Conservation (phyloP, 2,113 vertebrate genomes). For the Gulo gulo region DNA sequence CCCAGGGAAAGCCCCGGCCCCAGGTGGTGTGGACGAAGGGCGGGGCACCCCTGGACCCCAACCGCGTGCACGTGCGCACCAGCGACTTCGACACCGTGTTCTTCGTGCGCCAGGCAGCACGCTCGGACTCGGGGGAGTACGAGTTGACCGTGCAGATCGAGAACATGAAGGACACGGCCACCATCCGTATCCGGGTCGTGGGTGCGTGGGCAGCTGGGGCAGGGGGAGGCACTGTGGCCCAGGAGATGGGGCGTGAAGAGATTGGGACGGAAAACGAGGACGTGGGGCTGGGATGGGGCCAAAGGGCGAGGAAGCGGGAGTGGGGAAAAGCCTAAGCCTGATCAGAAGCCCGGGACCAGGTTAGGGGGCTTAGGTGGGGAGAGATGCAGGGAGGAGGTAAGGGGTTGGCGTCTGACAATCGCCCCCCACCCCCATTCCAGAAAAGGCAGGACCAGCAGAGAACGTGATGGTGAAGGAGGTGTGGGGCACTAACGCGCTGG, state of each 20-base stretch:
- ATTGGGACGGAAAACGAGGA: rapidly evolving
- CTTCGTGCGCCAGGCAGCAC: slow-evolving; percentile 89
- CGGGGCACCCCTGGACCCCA: slow-evolving; percentile 83
- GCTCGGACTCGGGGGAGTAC: slow-evolving; percentile 89
- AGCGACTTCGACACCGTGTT: slow-evolving; percentile 89
- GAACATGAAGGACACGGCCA: slow-evolving; percentile 87
- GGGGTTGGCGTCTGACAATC: rapidly evolving
- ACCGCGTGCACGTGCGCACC: slow-evolving; percentile 83
- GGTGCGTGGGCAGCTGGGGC: slow-evolving; percentile 79
- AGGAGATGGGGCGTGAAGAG: rapidly evolving
- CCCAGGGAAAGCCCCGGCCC: slow-evolving; percentile 91
- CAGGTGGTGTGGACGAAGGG: slow-evolving; percentile 89
- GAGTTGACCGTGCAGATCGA: slow-evolving; percentile 89
- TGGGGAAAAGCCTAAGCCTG: background rate
- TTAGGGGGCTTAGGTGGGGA: background rate
- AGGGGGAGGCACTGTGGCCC: background rate
- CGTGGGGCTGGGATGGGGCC: rapidly evolving
- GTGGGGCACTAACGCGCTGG: slow-evolving; percentile 91
- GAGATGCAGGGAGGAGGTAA: background rate
- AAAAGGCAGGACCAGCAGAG: slow-evolving; percentile 88
- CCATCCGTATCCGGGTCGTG: slow-evolving; percentile 88
- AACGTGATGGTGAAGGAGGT: slow-evolving; percentile 88
- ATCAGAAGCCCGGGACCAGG: background rate
- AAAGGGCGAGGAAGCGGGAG: background rate
- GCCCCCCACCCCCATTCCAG: slow-evolving; percentile 70